These are phyloP conservation scores for Sarcophaga bullata DNA, from an alignment of 1,140 invertebrate species.

Conservation along the genomic window DNA sequence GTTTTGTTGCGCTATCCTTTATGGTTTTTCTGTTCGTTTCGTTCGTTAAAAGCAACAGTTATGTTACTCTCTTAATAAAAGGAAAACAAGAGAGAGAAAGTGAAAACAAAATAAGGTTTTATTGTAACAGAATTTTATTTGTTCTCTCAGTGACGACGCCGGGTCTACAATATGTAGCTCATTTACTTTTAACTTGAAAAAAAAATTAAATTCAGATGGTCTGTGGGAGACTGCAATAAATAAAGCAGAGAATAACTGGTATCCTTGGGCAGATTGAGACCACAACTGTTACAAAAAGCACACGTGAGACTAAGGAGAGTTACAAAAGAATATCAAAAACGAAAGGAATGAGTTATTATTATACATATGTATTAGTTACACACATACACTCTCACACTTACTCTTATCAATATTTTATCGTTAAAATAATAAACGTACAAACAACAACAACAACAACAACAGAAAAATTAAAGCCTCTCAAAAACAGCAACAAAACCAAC, in stretches of 20 bases:
- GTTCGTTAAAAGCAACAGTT: constrained; percentile 1
- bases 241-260: too few species aligned
- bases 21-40: neutral
- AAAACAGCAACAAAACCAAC: neutral
- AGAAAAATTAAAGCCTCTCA: neutral
- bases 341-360: too few species aligned
- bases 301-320: neutral
- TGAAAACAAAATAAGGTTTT: neutral
- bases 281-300: neutral
- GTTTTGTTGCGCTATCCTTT: neutral
- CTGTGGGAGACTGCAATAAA: too few species aligned
- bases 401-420: too few species aligned
- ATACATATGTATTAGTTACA: too few species aligned
- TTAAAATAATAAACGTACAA: neutral
- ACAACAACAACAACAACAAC: neutral
- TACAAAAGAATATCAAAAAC: neutral
- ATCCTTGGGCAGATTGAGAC: neutral
- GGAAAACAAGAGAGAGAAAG: neutral
- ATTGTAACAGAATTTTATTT: neutral
- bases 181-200: too few species aligned
- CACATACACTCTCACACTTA: too few species aligned
- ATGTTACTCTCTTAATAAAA: neutral
- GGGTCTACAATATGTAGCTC: neutral
- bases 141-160: neutral
- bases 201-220: too few species aligned